Evolutionary conservation across 2,888 invertebrate genomes (phyloP).

Genomic region (Dolichopus griseipennis): DNA sequence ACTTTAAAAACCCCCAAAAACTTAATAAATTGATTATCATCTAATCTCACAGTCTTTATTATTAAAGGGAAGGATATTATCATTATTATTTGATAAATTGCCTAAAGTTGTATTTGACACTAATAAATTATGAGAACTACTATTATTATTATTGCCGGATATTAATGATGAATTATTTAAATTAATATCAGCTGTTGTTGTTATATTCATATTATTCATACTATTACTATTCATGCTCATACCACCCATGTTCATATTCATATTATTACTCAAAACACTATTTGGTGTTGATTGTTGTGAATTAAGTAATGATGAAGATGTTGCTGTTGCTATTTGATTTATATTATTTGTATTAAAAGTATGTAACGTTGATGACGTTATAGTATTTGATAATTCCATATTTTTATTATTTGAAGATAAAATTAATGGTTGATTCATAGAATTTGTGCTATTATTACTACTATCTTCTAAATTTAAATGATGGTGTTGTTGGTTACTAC

Average conservation of each 20-base stretch:
- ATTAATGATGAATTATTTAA: not conserved
- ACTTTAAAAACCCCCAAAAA: not conserved
- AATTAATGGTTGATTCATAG: not conserved
- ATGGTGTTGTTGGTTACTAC: too few species aligned
- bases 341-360: not conserved
- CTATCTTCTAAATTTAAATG: not conserved
- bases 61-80: conserved; percentile 51
- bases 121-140: not conserved
- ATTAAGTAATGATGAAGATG: conserved; percentile 19
- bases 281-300: conserved; percentile 24
- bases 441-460: conserved; percentile 4
- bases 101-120: conserved; percentile 7
- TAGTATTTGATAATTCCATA: not conserved
- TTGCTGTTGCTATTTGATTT: conserved; percentile 13
- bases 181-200: not conserved
- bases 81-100: conserved; percentile 18
- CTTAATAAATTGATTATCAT: conserved; percentile 52
- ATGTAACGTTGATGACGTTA: not conserved
- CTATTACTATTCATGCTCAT: not conserved
- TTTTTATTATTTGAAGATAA: not conserved
- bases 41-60: conserved; percentile 83
- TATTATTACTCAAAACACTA: conserved; percentile 17
- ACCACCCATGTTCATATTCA: conserved; percentile 20
- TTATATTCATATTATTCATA: not conserved
- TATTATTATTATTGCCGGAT: conserved; percentile 15